Conservation (phyloP, 2,888 invertebrate genomes). For the Crioceris asparagi region DNA sequence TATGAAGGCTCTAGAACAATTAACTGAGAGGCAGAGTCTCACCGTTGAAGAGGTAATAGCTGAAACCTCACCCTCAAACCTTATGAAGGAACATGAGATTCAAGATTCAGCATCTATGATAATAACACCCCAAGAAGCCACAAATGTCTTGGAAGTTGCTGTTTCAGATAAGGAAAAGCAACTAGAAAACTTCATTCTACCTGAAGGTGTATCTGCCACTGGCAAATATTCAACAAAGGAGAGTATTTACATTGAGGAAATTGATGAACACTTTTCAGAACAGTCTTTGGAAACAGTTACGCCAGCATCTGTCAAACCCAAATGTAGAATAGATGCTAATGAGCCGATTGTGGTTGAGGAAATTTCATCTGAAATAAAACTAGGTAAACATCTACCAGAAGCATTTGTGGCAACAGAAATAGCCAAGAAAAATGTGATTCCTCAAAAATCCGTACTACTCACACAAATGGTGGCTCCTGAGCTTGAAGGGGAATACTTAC, state of each 20-base stretch:
- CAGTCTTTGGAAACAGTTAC: conserved; percentile 42
- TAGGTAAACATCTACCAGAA: conserved; percentile 69
- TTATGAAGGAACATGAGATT: conserved; percentile 33
- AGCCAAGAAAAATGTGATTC: conserved; percentile 52
- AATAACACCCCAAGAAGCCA: conserved; percentile 53
- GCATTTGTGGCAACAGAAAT: conserved; percentile 69
- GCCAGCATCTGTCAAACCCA: conserved; percentile 45
- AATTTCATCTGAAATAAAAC: conserved; percentile 57
- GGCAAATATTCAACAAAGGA: conserved; percentile 49
- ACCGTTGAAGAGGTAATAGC: conserved; percentile 39
- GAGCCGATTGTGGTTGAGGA: conserved; percentile 59
- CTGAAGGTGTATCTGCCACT: conserved; percentile 45
- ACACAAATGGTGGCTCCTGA: conserved; percentile 57
- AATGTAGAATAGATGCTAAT: conserved; percentile 49
- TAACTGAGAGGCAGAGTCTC: conserved; percentile 41
- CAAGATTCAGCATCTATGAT: conserved; percentile 31
- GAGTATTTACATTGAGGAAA: conserved; percentile 54
- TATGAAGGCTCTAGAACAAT: conserved; percentile 35
- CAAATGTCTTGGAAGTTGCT: conserved; percentile 51
- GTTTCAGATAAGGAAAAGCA: conserved; percentile 49
- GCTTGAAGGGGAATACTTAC: conserved; percentile 52
- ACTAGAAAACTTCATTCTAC: conserved; percentile 36
- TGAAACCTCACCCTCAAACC: conserved; percentile 27
- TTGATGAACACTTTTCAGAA: conserved; percentile 49
- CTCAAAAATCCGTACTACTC: conserved; percentile 55